Evolutionary conservation across 2,888 invertebrate genomes (phyloP), one percentile per base, ranked within the genome.

Genomic region (Sarcophaga variegata): DNA sequence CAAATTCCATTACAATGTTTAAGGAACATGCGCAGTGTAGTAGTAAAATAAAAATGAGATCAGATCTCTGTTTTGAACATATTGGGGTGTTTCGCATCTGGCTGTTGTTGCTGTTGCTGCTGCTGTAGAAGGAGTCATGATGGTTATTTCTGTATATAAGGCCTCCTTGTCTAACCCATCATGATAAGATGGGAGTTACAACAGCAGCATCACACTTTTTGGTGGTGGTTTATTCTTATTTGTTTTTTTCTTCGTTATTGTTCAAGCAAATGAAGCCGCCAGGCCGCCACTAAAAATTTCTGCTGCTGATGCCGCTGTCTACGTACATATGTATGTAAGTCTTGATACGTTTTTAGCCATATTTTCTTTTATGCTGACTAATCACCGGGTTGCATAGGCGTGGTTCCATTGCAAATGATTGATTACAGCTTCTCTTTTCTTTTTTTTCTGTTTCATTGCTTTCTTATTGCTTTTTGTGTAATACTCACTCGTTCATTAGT

Each of bases 341-440:
- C 4, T 54, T 54, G 54, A 54, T 54, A 54, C 54, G 76, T 77
- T 66, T 86, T 86, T 87, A 76, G 90, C 90, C 89, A 90, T 90
- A 90, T 90, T 90, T 88, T 89, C 89, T 90, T 91, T 92, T 90
- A 83, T 92, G 92, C 92, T 92, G 92, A 92, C 89, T 92, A 92
- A 92, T 91, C 89, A 91, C 91, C 90, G 91, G 91, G 92, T 87
- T 82, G 87, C 87, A 91, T 91, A 92, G 93, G 93, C 93, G 93
- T 93, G 93, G 93, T 91, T 90, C 92, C 89, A 89, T 88, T 75
- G 86, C 89, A 90, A 90, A 92, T 92, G 92, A 92, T 92, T 92
- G 92, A 92, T 92, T 92, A 89, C 90, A 90, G 90, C 90, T 90
- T 54, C 54, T 54, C 78, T 83, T 63, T 59, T 59, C 70, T 90